phyloP scores from a whole-genome alignment of 2,888 invertebrate species.

The Marasmarcha lunaedactyla region DNA sequence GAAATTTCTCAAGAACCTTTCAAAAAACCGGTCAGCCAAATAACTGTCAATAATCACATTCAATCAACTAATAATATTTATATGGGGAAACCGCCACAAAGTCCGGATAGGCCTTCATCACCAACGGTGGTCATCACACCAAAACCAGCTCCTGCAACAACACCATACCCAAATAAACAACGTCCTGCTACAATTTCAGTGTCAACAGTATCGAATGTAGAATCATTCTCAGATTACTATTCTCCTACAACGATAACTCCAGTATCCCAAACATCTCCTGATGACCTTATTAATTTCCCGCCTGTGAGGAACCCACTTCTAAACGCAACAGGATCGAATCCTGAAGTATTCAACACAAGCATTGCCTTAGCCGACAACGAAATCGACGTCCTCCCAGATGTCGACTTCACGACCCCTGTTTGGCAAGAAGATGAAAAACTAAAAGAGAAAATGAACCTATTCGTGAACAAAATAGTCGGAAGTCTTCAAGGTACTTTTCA shows the following conservation, averaged over 20 bases:
- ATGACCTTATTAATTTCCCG: conserved; percentile 84
- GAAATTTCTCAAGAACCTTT: conserved; percentile 65
- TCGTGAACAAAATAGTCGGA: conserved; percentile 86
- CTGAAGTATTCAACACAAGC: conserved; percentile 55
- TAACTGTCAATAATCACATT: conserved; percentile 73
- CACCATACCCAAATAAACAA: conserved; percentile 33
- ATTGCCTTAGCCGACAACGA: conserved; percentile 67
- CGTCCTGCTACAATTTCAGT: conserved; percentile 26
- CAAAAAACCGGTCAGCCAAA: conserved; percentile 57
- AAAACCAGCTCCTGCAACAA: conserved; percentile 68
- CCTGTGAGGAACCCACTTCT: conserved; percentile 87
- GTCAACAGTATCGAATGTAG: conserved; percentile 31
- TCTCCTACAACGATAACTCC: conserved; percentile 44
- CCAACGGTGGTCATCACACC: conserved; percentile 78
- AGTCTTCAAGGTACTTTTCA: conserved; percentile 87
- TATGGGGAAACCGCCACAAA: conserved; percentile 40
- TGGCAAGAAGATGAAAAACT: conserved; percentile 82
- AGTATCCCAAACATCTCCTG: conserved; percentile 75
- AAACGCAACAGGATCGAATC: conserved; percentile 74
- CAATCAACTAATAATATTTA: conserved; percentile 68
- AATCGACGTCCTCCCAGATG: conserved; percentile 56
- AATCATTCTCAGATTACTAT: conserved; percentile 35
- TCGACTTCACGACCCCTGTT: conserved; percentile 81
- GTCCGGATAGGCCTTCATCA: conserved; percentile 63
- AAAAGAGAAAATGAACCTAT: conserved; percentile 82